Conservation (phyloP, 2,888 invertebrate genomes). For the Sabatieria punctata region DNA sequence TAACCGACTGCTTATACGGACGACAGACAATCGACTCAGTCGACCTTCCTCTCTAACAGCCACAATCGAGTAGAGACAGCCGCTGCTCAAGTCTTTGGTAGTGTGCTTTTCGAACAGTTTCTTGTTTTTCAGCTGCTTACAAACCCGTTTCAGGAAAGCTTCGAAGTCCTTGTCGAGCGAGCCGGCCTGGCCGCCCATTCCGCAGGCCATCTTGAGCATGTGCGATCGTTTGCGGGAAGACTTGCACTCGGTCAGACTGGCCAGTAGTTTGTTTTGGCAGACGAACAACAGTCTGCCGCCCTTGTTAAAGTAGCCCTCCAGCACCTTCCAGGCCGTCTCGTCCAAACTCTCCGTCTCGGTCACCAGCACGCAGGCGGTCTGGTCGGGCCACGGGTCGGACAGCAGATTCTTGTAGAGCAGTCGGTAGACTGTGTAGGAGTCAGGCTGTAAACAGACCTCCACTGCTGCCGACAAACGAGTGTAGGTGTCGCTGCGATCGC, state of each 20-base stretch:
- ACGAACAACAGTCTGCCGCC: conserved; percentile 27
- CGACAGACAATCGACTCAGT: too few relatives aligned
- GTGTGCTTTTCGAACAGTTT: conserved; percentile 5
- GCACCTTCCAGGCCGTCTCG: conserved; percentile 20
- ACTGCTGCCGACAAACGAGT: neutral
- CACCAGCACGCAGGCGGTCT: conserved; percentile 20
- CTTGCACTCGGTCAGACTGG: conserved; percentile 19
- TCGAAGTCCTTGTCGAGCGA: conserved; percentile 26
- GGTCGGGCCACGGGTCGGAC: conserved; percentile 1
- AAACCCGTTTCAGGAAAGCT: conserved; percentile 22
- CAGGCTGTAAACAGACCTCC: neutral
- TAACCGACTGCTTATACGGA: neutral
- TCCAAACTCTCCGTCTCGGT: conserved; percentile 22
- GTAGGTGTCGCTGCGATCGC: neutral
- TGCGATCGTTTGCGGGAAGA: conserved; percentile 18
- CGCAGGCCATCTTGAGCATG: conserved; percentile 12
- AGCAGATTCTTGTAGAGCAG: neutral
- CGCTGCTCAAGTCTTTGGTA: conserved; percentile 22
- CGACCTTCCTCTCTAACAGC: conserved; percentile 20
- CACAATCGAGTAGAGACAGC: conserved; percentile 21
- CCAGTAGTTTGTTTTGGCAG: conserved; percentile 27
- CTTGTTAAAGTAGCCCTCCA: conserved; percentile 13
- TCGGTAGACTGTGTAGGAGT: conserved; percentile 6
- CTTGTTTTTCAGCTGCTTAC: conserved; percentile 17
- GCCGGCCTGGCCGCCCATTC: neutral